Evolutionary conservation across 2,888 invertebrate genomes (phyloP).

Genomic region (Volucella inanis): DNA sequence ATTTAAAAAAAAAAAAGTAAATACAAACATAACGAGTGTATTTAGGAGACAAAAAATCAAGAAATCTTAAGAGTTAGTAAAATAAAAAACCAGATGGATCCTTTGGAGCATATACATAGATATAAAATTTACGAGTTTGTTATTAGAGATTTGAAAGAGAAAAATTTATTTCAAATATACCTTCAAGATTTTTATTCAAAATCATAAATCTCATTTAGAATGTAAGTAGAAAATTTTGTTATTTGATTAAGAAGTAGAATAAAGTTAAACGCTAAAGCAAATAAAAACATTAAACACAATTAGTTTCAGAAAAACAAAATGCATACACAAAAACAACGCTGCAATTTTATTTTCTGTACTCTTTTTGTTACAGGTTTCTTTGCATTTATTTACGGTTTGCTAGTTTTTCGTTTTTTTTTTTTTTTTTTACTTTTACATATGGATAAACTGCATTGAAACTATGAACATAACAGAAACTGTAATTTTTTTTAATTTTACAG

Average conservation of each 20-base stretch:
- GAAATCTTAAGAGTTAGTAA: constrained; percentile 15
- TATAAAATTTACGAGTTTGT: constrained; percentile 12
- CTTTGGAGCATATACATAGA: constrained; percentile 45
- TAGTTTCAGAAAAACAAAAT: not conserved
- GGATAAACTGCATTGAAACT: too few relatives aligned
- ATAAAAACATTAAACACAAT: constrained; percentile 39
- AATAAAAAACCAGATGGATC: constrained; percentile 15
- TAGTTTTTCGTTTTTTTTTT: too few relatives aligned
- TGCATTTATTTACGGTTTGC: too few relatives aligned
- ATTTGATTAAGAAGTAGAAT: constrained; percentile 60
- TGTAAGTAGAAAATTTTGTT: constrained; percentile 70
- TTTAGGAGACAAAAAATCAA: constrained; percentile 31
- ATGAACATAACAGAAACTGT: too few relatives aligned
- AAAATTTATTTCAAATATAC: constrained; percentile 25
- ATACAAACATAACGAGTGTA: constrained; percentile 47
- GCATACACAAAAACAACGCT: too few relatives aligned
- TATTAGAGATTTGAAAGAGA: constrained; percentile 22
- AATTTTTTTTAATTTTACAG: too few relatives aligned
- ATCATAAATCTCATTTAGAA: constrained; percentile 59
- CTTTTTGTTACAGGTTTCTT: too few relatives aligned
- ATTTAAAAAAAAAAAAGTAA: constrained; percentile 29
- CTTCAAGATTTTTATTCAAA: constrained; percentile 9
- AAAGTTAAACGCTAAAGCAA: constrained; percentile 44
- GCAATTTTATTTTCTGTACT: too few relatives aligned
- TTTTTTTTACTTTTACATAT: too few relatives aligned